Base-by-base conservation (phyloP, 30 jellyfish, hydroid and myxozoan species). In the Mastigias papua region DNA sequence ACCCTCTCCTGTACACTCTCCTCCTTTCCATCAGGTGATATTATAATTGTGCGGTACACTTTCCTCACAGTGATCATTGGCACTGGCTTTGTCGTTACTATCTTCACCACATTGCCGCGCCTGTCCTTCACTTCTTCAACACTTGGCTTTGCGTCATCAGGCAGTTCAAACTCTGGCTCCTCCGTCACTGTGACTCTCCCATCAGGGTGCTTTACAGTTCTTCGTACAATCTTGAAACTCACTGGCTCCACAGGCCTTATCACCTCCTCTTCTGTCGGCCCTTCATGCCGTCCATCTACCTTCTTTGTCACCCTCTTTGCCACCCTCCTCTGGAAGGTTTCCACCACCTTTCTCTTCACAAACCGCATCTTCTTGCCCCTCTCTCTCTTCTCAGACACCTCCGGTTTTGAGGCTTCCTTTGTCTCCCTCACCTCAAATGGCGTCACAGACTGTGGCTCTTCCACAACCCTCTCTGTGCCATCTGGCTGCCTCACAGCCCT, bases 111-210 rank as follows among this genome's bases (percentile, higher is more conserved):
- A 28, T 26, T 54, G 15, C 96, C 97, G 10, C 86, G 91, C 71
- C 84, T 48, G 87, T 90, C 92, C 63, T 72, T 84, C 48, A 63
- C 92, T 61, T 82, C 97, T 48, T 90, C 97, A 21, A 84, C 96
- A 3, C 78, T 63, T 9, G 96, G 97, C 87, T 61, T 80, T 33
- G 96, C 88, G 22, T 83, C 92, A 23, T 54, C 96, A 0, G 97
- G 97, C 97, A 90, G 50, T 69, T 73, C 91, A 88, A 84, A 83
- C 23, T 80, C 91, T 20, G 89, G 89, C 70, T 61, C 91, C 37
- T 80, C 91, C 7, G 65, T 80, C 49, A 67, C 82, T 34, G 68
- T n/a, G 25, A 11, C 84, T 22, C 34, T 83, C 33, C 92, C 92
- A 34, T 60, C 81, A 27, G 69, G 74, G 69, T 70, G 76, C 25